Evolutionary conservation across 2,113 vertebrate genomes (phyloP), one percentile per base, ranked within the genome.

Genomic region (Elachura formosa): DNA sequence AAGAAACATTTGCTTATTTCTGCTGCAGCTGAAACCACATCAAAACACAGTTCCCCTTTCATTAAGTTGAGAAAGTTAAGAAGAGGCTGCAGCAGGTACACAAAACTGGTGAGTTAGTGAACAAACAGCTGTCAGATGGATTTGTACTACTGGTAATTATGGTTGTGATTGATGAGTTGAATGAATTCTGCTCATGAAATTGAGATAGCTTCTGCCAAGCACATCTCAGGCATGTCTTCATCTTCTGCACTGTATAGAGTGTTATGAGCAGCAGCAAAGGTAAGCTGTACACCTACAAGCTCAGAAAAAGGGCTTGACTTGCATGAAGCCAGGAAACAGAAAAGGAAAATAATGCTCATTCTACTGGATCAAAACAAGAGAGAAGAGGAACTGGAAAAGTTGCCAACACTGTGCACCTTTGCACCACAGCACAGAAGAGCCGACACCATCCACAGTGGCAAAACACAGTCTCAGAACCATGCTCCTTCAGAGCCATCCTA

Each of bases 381-480:
- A 76, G 29, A 26, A 73, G 14, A 66, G 11, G 17, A 84, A 41
- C 12, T 66, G 38, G 49, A 90, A 34, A 90, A 49, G 19, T 20
- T 81, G 6, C 49, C 13, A 24, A 73, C 34, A 43, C 26, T 3
- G 3, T 67, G 43, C 31, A 77, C 14, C 10, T 81, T 16, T 48
- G 20, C 26, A 73, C 6, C 7, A 8, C 29, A 40, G 56, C 12
- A 7, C 0, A 7, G 64, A 77, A 43, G 29, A 62, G 14, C 16
- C 43, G 20, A 33, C 13, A 19, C 6, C 58, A 72, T 29, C 1
- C 1, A 84, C 22, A 61, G n/a, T 0, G 3, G 13, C 1, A 3
- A 68, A 69, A 49, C 1, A 2, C 5, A 46, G 61, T 11, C 45
- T 31, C 45, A 55, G 17, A 80, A n/a, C 46, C 5, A 1, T 14